Conservation (phyloP, 2,888 invertebrate genomes). For the Trissolcus brochymenae region DNA sequence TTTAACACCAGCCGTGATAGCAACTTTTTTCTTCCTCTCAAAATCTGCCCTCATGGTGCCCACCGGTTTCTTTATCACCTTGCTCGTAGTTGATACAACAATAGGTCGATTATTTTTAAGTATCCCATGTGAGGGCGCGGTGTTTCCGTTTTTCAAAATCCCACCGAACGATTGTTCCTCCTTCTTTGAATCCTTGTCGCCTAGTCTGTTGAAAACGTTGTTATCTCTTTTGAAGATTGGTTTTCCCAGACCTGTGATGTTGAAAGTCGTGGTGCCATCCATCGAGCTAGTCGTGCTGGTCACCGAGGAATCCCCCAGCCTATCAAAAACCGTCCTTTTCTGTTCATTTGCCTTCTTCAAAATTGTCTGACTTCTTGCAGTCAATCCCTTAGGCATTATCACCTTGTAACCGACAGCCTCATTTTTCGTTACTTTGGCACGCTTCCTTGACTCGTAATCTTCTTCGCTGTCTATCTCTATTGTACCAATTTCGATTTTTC, state of each 20-base stretch:
- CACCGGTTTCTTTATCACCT: conserved; percentile 56
- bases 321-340: conserved; percentile 78
- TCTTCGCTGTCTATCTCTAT: conserved; percentile 59
- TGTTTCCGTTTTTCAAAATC: conserved; percentile 69
- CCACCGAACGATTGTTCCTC: conserved; percentile 60
- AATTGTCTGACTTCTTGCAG: conserved; percentile 74
- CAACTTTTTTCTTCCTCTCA: conserved; percentile 66
- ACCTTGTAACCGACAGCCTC: conserved; percentile 77
- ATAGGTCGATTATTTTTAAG: conserved; percentile 63
- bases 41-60: conserved; percentile 75
- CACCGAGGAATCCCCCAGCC: conserved; percentile 77
- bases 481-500: conserved; percentile 64
- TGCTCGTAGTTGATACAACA: conserved; percentile 55
- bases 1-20: conserved; percentile 61
- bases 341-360: conserved; percentile 70
- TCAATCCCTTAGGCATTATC: conserved; percentile 76
- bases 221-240: conserved; percentile 68
- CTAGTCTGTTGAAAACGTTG: conserved; percentile 74
- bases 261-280: conserved; percentile 67
- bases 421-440: conserved; percentile 67
- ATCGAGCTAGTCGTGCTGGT: conserved; percentile 74
- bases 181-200: conserved; percentile 70
- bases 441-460: conserved; percentile 57
- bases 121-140: conserved; percentile 63
- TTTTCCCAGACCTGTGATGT: conserved; percentile 72